Conservation (phyloP, 2,113 vertebrate species). For the Alosa alosa region DNA sequence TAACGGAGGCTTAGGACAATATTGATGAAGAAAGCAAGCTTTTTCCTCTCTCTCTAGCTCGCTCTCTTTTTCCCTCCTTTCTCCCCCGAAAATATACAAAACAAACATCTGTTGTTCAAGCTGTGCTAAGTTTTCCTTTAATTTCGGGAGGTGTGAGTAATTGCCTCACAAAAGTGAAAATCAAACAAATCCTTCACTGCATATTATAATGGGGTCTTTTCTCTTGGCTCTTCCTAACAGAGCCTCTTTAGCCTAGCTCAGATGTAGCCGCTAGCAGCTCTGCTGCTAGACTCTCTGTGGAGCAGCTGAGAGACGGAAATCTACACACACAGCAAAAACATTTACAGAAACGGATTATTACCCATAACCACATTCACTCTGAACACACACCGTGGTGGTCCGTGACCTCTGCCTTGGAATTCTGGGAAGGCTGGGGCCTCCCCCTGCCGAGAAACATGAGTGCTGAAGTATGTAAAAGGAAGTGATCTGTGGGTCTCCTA, state of each 20-base stretch:
- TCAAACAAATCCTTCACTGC: slow-evolving; percentile 7
- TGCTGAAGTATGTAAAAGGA: slow-evolving; percentile 54
- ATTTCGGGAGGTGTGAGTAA: neutral
- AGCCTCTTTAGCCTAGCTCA: neutral
- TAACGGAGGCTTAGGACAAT: slow-evolving; percentile 59
- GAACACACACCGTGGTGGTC: slow-evolving; percentile 58
- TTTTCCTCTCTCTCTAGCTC: slow-evolving; percentile 36
- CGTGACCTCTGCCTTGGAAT: slow-evolving; percentile 59
- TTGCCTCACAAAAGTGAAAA: slow-evolving; percentile 16
- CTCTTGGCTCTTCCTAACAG: neutral
- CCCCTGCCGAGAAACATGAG: slow-evolving; percentile 35
- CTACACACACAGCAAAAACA: slow-evolving; percentile 47
- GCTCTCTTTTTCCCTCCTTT: slow-evolving; percentile 31
- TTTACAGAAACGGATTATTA: slow-evolving; percentile 53
- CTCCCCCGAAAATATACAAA: neutral
- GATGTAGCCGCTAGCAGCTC: neutral
- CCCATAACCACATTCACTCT: slow-evolving; percentile 51
- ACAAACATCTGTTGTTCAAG: slow-evolving; percentile 20
- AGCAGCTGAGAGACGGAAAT: slow-evolving; percentile 11
- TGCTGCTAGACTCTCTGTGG: slow-evolving; percentile 8
- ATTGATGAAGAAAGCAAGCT: slow-evolving; percentile 52
- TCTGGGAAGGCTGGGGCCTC: slow-evolving; percentile 38
- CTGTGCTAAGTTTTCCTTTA: slow-evolving; percentile 18
- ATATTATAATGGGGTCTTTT: neutral
- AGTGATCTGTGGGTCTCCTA: slow-evolving; percentile 71